Percentiles rank a stretch among this genome's conserved stretches.
Conservation (phyloP, 2,888 invertebrate species). For the Eumacrocentrus americanus region DNA sequence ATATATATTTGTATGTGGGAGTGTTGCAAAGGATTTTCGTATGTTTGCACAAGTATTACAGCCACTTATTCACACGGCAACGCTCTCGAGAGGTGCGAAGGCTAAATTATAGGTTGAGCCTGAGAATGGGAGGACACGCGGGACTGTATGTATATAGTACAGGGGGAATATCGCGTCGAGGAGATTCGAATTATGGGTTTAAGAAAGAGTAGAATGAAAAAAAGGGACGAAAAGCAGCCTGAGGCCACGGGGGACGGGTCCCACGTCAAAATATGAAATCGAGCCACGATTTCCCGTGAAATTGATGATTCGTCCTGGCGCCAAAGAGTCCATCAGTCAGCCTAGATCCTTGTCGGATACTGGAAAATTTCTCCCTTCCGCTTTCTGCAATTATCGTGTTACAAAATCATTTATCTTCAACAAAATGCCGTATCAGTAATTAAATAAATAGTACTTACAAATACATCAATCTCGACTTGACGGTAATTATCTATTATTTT, state of each 20-base stretch:
- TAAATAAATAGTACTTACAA: not conserved
- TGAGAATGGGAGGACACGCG: constrained; percentile 29
- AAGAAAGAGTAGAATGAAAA: constrained; percentile 9
- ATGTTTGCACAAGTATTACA: constrained; percentile 31
- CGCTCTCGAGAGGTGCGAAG: constrained; percentile 31
- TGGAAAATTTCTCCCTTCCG: not conserved
- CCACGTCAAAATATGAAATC: constrained; percentile 57
- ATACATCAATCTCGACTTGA: constrained; percentile 10
- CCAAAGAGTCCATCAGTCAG: constrained; percentile 26
- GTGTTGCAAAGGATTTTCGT: constrained; percentile 16
- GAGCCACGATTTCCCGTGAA: constrained; percentile 57
- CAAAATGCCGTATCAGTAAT: not conserved
- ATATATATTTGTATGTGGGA: constrained; percentile 5
- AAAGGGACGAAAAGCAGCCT: constrained; percentile 27
- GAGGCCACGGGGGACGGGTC: constrained; percentile 28
- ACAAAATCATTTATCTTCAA: constrained; percentile 9
- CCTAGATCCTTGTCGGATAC: constrained; percentile 1
- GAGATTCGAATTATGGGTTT: constrained; percentile 30
- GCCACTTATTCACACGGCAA: constrained; percentile 33
- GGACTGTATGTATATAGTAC: constrained; percentile 16
- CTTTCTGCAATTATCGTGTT: constrained; percentile 3
- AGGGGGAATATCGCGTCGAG: constrained; percentile 19
- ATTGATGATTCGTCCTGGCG: constrained; percentile 48
- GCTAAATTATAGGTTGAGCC: constrained; percentile 30
- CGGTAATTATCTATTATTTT: constrained; percentile 1